phyloP scores from a whole-genome alignment of 2,113 vertebrate genomes.

The Heliornis fulica region DNA sequence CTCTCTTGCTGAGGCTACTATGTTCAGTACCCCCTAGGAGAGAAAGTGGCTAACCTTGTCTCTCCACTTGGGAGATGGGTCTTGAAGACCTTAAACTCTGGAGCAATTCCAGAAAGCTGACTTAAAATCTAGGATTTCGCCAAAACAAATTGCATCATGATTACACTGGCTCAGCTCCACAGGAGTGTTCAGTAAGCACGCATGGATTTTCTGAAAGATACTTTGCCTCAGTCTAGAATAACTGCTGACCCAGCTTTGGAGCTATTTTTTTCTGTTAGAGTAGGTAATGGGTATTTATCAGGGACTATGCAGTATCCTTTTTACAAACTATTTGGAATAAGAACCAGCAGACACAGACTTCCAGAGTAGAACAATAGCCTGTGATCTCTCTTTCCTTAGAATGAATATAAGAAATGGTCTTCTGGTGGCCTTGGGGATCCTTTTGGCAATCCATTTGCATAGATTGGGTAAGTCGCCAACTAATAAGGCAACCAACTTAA shows the following conservation, averaged over 20 bases:
- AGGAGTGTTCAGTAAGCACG: neutral
- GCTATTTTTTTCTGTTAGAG: neutral
- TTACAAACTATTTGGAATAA: neutral
- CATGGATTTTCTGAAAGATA: neutral
- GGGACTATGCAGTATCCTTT: neutral
- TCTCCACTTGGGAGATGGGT: neutral
- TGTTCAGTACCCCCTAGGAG: fast-evolving
- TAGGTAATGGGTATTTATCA: neutral
- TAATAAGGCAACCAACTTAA: neutral
- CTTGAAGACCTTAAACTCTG: neutral
- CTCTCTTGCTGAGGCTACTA: neutral
- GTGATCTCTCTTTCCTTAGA: neutral
- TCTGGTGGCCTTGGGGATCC: constrained; percentile 75
- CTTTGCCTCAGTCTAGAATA: neutral
- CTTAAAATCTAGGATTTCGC: neutral
- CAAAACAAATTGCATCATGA: neutral
- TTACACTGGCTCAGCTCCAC: neutral
- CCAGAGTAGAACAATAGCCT: neutral
- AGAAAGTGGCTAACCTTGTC: neutral
- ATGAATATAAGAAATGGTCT: constrained; percentile 40
- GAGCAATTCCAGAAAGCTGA: neutral
- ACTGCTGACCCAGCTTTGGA: neutral
- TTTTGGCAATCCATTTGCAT: constrained; percentile 91
- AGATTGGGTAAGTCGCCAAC: constrained; percentile 64
- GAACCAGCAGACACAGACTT: neutral